Conservation (phyloP, 2,888 invertebrate species). For the Drosophila lutescens region DNA sequence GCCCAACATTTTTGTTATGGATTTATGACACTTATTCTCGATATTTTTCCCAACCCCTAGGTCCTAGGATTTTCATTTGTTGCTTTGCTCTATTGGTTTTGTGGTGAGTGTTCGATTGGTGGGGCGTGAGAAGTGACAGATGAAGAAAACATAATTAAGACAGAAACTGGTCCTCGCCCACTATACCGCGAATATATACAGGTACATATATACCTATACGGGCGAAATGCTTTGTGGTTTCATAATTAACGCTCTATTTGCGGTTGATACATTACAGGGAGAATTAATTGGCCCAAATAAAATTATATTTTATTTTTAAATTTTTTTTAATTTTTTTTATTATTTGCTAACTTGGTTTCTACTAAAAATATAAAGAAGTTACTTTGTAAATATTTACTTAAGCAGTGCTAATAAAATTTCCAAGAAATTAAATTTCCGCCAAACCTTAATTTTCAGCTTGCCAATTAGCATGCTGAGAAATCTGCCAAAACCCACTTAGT, state of each 20-base stretch:
- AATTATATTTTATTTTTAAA: no score
- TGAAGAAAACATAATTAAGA: conserved; percentile 44
- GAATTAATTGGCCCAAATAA: no score
- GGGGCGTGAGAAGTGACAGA: conserved; percentile 45
- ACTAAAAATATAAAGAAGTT: no score
- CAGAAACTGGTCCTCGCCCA: conserved; percentile 1
- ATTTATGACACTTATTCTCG: conserved; percentile 56
- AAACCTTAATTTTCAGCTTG: neutral
- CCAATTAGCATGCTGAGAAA: conserved; percentile 7
- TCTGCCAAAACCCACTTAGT: conserved; percentile 4
- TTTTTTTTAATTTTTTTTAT: no score
- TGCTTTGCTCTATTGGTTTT: conserved; percentile 29
- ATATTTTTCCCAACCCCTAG: neutral
- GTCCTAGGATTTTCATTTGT: conserved; percentile 20
- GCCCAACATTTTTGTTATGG: conserved; percentile 65
- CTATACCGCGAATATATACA: neutral
- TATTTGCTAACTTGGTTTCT: no score
- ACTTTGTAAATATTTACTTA: no score
- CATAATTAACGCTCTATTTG: conserved; percentile 19
- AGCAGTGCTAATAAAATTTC: no score
- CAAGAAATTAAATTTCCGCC: neutral
- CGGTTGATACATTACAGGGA: neutral
- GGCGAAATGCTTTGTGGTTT: conserved; percentile 8
- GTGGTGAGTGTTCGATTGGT: conserved; percentile 36
- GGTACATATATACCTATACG: neutral